Base-by-base conservation (phyloP, 2,888 invertebrate species). In the Campaea margaritaria region DNA sequence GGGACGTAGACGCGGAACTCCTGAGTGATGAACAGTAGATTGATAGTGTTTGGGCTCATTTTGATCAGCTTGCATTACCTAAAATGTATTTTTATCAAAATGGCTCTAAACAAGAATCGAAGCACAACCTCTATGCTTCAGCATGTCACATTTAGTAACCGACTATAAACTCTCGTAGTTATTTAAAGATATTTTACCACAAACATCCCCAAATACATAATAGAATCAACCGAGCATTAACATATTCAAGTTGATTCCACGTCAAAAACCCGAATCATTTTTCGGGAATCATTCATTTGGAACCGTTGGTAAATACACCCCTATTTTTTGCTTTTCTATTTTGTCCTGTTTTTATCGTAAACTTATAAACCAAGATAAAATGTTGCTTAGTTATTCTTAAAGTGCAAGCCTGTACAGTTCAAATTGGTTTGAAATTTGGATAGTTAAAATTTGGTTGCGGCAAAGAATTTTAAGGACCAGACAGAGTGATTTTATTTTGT, bases 401-500 rank as follows among this genome's bases (percentile, higher is more conserved):
- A 34, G 1, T 0, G 28, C 5, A 21, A 21, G 5, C 21, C 12
- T 0, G 14, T 46, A 57, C 27, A 28, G 49, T 52, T 54, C 28
- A 57, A 36, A 31, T n/a, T 54, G 1, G 13, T 36, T 10, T 45
- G 9, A 14, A n/a, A 8, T 13, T 44, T 14, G n/a, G 2, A 0
- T 12, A 5, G 11, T 3, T 38, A 12, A 47, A 60, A 45, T 2
- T 31, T 55, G 47, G 48, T 44, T 4, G 13, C 28, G 12, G n/a
- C 42, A 48, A 62, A 60, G 54, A 60, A 62, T 56, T 58, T 53
- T 42, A 50, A 54, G 59, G 53, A 59, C 44, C 49, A 49, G 53
- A 55, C 48, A 43, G n/a, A 60, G 44, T 64, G 50, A 62, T 65
- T 65, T 62, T 65, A 65, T 54, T 65, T 56, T 59, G 56, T 62